Evolutionary conservation across 92 coral and sea anemone genomes (phyloP).

Genomic region (Umimayanthus kanabou): DNA sequence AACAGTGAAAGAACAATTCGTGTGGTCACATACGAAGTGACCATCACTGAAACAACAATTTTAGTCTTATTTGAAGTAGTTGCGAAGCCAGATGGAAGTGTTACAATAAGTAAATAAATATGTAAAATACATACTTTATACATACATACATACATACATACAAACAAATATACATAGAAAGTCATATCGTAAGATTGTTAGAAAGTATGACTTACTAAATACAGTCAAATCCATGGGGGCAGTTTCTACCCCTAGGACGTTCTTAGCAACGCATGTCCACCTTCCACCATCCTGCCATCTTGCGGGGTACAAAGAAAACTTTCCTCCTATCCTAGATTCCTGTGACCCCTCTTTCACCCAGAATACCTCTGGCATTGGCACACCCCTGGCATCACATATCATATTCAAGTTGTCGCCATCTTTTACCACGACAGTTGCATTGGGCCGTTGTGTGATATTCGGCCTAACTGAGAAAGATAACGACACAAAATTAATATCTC

Average conservation of each 20-base stretch:
- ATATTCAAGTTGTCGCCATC: conserved; percentile 60
- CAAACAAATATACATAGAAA: too few relatives aligned
- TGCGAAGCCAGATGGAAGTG: too few relatives aligned
- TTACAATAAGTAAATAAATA: too few relatives aligned
- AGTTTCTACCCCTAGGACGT: conserved; percentile 67
- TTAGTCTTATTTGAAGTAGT: too few relatives aligned
- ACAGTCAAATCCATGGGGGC: conserved; percentile 64
- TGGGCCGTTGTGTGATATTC: conserved; percentile 68
- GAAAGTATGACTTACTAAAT: conserved; percentile 57
- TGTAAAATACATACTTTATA: too few relatives aligned
- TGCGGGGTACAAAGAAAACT: conserved; percentile 55
- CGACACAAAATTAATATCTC: too few relatives aligned
- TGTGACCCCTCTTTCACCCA: conserved; percentile 77
- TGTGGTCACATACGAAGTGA: too few relatives aligned
- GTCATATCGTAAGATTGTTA: background rate
- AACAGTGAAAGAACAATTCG: too few relatives aligned
- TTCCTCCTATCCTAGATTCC: conserved; percentile 55
- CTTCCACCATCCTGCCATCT: conserved; percentile 72
- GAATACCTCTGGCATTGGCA: conserved; percentile 67
- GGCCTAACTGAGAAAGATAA: conserved; percentile 61
- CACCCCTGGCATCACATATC: conserved; percentile 60
- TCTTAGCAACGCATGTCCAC: conserved; percentile 77
- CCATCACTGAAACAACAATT: too few relatives aligned
- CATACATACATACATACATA: background rate
- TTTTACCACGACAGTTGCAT: conserved; percentile 45